Percentiles rank a stretch among this genome's conserved stretches.
These are phyloP conservation scores for Acestrorhynchus altus DNA, from an alignment of 2,797 vertebrate genomes.

Conservation along the genomic window DNA sequence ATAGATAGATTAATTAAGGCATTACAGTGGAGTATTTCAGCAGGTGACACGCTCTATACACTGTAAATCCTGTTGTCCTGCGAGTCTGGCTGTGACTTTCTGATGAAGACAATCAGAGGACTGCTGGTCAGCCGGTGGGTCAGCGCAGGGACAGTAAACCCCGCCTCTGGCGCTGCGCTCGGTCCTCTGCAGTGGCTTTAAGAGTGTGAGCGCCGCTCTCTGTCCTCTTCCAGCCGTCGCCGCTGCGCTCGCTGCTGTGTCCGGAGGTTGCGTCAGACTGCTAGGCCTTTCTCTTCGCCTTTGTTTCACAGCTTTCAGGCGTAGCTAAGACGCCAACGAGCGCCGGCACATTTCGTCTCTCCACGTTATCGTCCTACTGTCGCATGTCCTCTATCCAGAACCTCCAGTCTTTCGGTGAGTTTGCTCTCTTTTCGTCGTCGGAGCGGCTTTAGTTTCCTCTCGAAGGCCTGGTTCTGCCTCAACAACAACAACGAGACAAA, in stretches of 20 bases:
- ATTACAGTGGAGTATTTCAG: no score
- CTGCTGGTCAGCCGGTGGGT: not conserved
- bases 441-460: not conserved
- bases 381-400: constrained; percentile 96
- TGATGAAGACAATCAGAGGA: not conserved
- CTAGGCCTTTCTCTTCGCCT: not conserved
- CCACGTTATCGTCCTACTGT: constrained; percentile 78
- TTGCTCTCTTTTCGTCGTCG: constrained; percentile 57
- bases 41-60: no score
- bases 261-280: not conserved
- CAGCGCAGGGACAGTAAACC: not conserved
- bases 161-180: not conserved
- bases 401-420: constrained; percentile 92
- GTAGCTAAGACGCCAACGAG: constrained; percentile 58
- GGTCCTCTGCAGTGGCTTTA: not conserved
- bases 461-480: not conserved
- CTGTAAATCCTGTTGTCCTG: no score
- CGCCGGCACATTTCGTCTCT: constrained; percentile 71
- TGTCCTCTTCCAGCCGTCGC: not conserved
- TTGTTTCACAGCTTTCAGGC: not conserved
- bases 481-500: not conserved
- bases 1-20: no score
- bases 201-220: no score
- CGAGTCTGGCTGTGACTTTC: no score
- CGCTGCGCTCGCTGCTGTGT: not conserved